phyloP scores from a whole-genome alignment of 2,888 invertebrate species.

The Stenodema calcarata region DNA sequence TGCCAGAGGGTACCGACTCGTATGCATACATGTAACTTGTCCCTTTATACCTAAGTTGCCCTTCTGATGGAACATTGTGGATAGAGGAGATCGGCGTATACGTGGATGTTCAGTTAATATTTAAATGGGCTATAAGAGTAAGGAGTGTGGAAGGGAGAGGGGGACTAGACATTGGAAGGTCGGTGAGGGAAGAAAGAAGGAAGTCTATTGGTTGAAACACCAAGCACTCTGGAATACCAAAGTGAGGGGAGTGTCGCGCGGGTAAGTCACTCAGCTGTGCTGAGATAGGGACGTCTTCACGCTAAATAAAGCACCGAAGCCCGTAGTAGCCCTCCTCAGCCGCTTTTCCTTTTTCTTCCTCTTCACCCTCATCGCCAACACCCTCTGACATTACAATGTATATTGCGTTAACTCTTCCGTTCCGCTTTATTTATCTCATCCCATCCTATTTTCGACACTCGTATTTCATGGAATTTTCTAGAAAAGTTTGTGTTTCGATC shows the following conservation, averaged over 20 bases:
- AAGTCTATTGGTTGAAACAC: slow-evolving; percentile 43
- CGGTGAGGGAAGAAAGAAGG: neutral
- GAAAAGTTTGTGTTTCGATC: too few species aligned
- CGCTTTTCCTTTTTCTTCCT: slow-evolving; percentile 27
- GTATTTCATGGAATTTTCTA: too few species aligned
- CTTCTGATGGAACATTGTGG: neutral
- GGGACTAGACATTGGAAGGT: neutral
- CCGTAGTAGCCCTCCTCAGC: slow-evolving; percentile 45
- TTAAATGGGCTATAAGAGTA: neutral
- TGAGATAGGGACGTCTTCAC: slow-evolving; percentile 53
- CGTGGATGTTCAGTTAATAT: slow-evolving; percentile 9
- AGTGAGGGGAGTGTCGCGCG: slow-evolving; percentile 7
- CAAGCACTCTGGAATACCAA: slow-evolving; percentile 32
- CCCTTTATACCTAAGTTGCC: neutral
- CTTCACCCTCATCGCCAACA: neutral
- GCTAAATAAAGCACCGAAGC: slow-evolving; percentile 53
- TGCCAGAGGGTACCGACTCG: too few species aligned
- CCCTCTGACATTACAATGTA: slow-evolving; percentile 1
- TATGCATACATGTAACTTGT: neutral
- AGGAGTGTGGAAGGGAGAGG: too few species aligned
- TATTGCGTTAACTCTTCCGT: slow-evolving; percentile 35
- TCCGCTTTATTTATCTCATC: slow-evolving; percentile 8
- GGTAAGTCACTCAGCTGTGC: slow-evolving; percentile 48
- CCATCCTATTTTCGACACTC: neutral
- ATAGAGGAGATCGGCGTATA: neutral